Evolutionary conservation across 2,797 vertebrate species (phyloP).

Genomic region (Lycodopsis pacificus): DNA sequence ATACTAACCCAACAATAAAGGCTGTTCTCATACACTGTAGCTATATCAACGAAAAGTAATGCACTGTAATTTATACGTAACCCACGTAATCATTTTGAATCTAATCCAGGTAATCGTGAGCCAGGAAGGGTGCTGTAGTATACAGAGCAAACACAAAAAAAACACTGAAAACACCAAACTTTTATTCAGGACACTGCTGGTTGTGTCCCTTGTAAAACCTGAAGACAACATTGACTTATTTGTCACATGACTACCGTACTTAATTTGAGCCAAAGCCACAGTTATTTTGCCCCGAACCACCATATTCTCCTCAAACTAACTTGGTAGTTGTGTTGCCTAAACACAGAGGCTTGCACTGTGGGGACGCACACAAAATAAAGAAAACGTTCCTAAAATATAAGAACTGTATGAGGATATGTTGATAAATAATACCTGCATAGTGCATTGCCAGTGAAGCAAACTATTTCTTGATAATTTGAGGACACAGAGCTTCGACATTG

Average conservation of each 20-base stretch:
- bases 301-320: background rate
- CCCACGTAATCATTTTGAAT: background rate
- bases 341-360: background rate
- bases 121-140: background rate
- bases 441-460: background rate
- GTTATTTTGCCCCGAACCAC: background rate
- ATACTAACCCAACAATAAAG: background rate
- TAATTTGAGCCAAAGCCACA: background rate
- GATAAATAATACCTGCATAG: background rate
- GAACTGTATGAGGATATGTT: background rate
- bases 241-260: background rate
- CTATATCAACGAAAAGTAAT: background rate
- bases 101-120: background rate
- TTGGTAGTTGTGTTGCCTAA: background rate
- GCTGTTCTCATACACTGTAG: background rate
- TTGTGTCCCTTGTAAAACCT: background rate
- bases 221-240: background rate
- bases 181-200: background rate
- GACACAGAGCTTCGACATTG: constrained; percentile 2
- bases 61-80: too few species aligned
- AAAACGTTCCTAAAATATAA: background rate
- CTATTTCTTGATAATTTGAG: background rate
- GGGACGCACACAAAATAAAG: background rate
- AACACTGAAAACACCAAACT: too few species aligned
- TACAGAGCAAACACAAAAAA: too few species aligned